These are phyloP conservation scores for Gymnoscopelus braueri DNA, from an alignment of 2,797 vertebrate genomes.

Conservation along the genomic window DNA sequence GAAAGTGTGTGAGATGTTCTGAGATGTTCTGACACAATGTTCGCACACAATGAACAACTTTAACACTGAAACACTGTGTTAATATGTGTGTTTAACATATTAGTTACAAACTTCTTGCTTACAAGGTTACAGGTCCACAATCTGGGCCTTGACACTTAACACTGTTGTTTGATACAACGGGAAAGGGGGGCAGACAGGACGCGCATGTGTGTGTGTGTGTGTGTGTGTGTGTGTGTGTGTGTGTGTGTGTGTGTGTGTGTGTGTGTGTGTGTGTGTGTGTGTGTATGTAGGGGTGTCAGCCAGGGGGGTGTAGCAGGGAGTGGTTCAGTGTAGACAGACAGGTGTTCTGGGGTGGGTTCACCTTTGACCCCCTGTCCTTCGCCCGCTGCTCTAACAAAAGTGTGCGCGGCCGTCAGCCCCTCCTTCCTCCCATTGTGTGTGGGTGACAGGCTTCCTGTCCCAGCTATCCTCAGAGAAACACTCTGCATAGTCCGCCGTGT, in stretches of 20 bases:
- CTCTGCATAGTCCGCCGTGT: not conserved
- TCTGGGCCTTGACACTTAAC: conserved; percentile 49
- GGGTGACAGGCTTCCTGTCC: conserved; percentile 62
- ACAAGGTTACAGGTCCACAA: conserved; percentile 23
- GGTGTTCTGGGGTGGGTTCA: conserved; percentile 71
- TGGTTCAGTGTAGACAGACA: conserved; percentile 60
- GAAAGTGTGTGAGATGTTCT: not conserved
- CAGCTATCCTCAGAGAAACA: conserved; percentile 53
- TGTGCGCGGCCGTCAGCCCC: conserved; percentile 75
- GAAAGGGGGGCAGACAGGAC: conserved; percentile 54
- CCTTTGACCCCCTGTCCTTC: conserved; percentile 58
- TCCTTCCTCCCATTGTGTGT: conserved; percentile 80
- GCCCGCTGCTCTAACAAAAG: conserved; percentile 68
- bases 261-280: not conserved
- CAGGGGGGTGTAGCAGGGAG: not conserved
- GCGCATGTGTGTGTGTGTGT: conserved; percentile 9
- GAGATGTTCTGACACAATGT: not conserved
- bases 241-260: conserved; percentile 4
- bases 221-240: conserved; percentile 10
- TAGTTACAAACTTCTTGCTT: too few species aligned
- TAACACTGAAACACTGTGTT: not conserved
- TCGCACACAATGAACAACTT: not conserved
- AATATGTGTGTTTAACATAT: not conserved
- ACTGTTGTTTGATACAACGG: conserved; percentile 42
- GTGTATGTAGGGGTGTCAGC: conserved; percentile 6